phyloP scores from a whole-genome alignment of 1,140 invertebrate species.

The Cotesia chilonis region DNA sequence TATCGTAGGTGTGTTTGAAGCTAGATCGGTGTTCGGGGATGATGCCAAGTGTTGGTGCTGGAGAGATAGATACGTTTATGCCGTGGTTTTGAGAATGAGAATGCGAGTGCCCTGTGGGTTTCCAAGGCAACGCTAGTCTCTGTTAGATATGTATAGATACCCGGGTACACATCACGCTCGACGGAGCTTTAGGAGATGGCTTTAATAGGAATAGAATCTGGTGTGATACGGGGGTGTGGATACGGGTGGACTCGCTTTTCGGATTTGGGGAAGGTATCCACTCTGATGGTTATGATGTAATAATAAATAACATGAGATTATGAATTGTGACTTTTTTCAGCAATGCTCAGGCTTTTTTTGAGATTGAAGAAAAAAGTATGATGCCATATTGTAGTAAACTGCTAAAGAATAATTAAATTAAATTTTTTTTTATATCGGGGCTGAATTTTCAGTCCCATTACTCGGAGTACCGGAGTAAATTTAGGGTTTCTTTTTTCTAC shows the following conservation, averaged over 20 bases:
- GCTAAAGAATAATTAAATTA: no score
- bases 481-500: no score
- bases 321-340: no score
- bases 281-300: neutral
- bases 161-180: no score
- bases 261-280: conserved; percentile 18
- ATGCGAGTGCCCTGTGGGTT: conserved; percentile 44
- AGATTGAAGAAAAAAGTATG: no score
- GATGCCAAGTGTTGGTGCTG: conserved; percentile 20
- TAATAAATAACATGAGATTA: no score
- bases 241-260: conserved; percentile 43
- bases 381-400: no score
- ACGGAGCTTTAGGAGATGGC: conserved; percentile 48
- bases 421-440: no score
- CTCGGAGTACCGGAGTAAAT: no score
- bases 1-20: no score
- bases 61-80: neutral
- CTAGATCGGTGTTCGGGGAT: neutral
- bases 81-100: neutral
- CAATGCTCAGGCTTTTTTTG: no score
- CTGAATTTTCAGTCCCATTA: no score
- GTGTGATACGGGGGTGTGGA: conserved; percentile 27
- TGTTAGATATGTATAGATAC: conserved; percentile 23
- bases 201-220: conserved; percentile 61
- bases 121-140: conserved; percentile 58